Base-by-base conservation (phyloP, 2,113 vertebrate genomes). In the Raphicerus campestris region DNA sequence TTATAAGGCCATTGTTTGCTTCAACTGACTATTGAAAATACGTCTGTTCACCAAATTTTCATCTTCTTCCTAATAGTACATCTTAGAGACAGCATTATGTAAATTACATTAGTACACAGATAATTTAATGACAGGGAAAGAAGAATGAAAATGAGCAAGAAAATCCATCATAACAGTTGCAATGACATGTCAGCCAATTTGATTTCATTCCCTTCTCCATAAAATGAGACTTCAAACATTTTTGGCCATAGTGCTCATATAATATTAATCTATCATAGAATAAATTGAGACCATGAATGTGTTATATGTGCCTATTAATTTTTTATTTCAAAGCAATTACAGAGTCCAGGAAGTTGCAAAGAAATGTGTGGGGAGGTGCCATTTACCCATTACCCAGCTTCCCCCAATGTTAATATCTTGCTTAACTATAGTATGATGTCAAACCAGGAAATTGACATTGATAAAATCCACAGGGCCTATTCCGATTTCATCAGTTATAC, bases 11-110 rank as follows among this genome's bases (percentile, higher is more conserved):
- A 51, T 70, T 88, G 60, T 81, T 93, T 89, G 49, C 85, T 82
- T 90, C 90, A 55, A 94, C 28, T 66, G 80, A 96, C 70, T 63
- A 73, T 49, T 92, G 35, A 93, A 81, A 75, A 88, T 90, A 30
- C 47, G 22, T 94, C 58, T 96, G 42, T 75, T 96, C 77, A 92
- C 20, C n/a, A 93, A 70, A 84, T 78, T 93, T 89, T 96, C 20
- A 60, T 26, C 28, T 93, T 95, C 87, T 91, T 77, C 14, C 58
- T 49, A 95, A 49, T 88, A 80, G 70, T 56, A 24, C 26, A 94
- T 73, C 49, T 93, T 92, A 81, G 51, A 93, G 53, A 63, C 39
- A 66, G 49, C 8, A 42, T 88, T 94, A 47, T 61, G 95, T 85
- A 87, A 94, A 80, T 96, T 94, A 84, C 0, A 88, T 39, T 73